Evolutionary conservation across 2,888 invertebrate genomes (phyloP).

Genomic region (Torymus auratus): DNA sequence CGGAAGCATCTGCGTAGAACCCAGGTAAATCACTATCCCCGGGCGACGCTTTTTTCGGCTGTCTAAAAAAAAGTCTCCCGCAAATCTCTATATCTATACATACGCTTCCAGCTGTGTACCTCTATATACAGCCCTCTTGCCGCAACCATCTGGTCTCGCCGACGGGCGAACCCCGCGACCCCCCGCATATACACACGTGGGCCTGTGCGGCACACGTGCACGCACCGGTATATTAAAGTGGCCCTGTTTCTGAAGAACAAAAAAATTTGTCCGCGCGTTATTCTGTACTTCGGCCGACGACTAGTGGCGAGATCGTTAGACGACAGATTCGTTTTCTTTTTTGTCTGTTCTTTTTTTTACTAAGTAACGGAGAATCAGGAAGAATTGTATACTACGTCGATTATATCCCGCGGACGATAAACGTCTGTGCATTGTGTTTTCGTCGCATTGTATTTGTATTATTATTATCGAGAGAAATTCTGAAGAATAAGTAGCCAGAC

Average conservation of each 20-base stretch:
- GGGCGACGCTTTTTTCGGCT: too few species aligned
- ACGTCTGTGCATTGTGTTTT: too few species aligned
- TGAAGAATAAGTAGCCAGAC: not conserved
- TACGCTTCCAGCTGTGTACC: constrained; percentile 21
- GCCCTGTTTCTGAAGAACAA: not conserved
- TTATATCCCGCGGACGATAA: not conserved
- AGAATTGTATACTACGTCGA: too few species aligned
- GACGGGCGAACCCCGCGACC: not conserved
- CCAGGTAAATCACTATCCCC: too few species aligned
- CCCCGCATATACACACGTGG: not conserved
- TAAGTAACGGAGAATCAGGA: too few species aligned
- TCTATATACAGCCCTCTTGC: not conserved
- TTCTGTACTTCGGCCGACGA: too few species aligned
- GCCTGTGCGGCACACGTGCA: not conserved
- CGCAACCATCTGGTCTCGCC: constrained; percentile 28
- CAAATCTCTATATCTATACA: not conserved
- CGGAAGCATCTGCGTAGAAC: too few species aligned
- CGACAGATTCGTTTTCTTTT: too few species aligned
- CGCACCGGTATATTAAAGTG: not conserved
- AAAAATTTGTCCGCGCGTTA: too few species aligned
- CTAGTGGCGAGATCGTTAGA: too few species aligned
- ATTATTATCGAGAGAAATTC: not conserved
- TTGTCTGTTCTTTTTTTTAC: too few species aligned
- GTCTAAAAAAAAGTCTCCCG: too few species aligned
- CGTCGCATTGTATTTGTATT: not conserved